Evolutionary conservation across 2,113 vertebrate species (phyloP).

Genomic region (Pristiophorus japonicus): DNA sequence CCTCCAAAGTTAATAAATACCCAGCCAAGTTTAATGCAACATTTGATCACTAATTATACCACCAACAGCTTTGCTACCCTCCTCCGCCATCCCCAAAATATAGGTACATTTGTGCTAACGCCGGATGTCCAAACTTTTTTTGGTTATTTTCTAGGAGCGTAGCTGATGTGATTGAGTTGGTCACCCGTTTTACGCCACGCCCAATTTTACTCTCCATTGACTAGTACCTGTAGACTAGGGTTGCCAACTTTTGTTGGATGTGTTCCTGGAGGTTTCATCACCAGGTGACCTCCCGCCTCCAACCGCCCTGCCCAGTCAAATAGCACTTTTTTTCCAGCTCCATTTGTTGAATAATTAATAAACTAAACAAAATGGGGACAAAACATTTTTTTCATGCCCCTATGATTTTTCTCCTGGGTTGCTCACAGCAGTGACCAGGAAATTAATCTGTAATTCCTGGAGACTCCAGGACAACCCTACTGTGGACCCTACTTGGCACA

Average conservation of each 20-base stretch:
- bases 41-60: not conserved
- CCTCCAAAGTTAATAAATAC: not conserved
- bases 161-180: not conserved
- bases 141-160: too few species aligned
- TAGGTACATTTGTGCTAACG: not conserved
- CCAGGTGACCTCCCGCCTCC: not conserved
- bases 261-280: not conserved
- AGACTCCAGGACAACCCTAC: not conserved
- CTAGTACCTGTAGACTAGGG: not conserved
- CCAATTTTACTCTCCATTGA: not conserved
- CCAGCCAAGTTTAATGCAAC: not conserved
- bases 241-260: not conserved
- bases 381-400: not conserved
- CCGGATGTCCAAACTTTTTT: not conserved
- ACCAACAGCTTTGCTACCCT: too few species aligned
- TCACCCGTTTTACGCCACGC: not conserved
- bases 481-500: not conserved
- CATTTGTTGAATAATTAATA: not conserved
- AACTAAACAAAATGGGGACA: not conserved
- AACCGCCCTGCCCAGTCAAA: not conserved
- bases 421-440: not conserved
- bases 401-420: not conserved
- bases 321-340: not conserved
- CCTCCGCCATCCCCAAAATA: not conserved
- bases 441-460: not conserved